Evolutionary conservation across 2,888 invertebrate genomes (phyloP), one percentile per base, ranked within the genome.

Genomic region (Liodrosophila aerea): DNA sequence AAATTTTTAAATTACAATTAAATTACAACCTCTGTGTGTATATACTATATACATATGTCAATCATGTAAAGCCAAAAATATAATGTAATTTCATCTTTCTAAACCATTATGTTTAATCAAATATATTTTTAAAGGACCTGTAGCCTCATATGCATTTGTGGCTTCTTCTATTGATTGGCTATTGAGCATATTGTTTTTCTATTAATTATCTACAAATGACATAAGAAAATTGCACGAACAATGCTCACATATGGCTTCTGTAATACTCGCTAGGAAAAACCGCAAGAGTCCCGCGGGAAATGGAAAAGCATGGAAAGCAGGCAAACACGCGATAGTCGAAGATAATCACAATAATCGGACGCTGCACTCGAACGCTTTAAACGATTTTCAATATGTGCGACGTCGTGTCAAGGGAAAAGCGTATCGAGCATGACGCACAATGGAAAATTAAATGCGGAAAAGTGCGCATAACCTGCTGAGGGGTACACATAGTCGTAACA

Each of bases 331-430:
- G 64, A 80, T 60, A 57, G 72, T 53, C 51, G 11, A 8, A 71
- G 87, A 86, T 86, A 86, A 86, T 87, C 86, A 86, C 62, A 57
- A 81, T 86, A 87, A 86, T 86, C 85, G 87, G 76, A 69, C 86
- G 73, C 64, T 87, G 87, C 82, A 80, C 87, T 77, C 63, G 56
- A 54, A 41, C 57, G 73, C 85, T 66, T 83, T 81, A 81, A 81
- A 59, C 84, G 86, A 81, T 84, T 81, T 81, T 85, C 81, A 83
- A 81, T 81, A 81, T 75, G 75, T 53, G 64, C 40, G 49, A 22
- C 40, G 31, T 5, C 9, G 41, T 37, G 57, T 50, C 51, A 18
- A 33, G 62, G 60, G 58, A 57, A 73, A 58, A 50, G 52, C 40
- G 40, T 37, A 31, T 34, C 0, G 45, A 40, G 54, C 57, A 73